phyloP scores from a whole-genome alignment of 2,113 vertebrate species.

The Isurus oxyrinchus region DNA sequence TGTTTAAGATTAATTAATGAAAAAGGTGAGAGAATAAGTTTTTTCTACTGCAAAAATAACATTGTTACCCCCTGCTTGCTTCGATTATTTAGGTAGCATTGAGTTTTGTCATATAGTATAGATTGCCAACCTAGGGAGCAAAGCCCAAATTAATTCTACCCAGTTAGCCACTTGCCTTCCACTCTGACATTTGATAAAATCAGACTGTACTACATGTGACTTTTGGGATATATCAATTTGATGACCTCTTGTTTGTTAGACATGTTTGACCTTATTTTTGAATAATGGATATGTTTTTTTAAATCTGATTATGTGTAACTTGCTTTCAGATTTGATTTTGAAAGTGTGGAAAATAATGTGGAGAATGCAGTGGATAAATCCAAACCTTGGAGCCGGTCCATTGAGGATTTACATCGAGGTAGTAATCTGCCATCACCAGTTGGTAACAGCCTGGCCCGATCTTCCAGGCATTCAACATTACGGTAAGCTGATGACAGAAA shows the following conservation, averaged over 20 bases:
- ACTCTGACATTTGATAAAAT: neutral
- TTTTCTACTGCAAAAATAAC: neutral
- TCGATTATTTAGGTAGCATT: neutral
- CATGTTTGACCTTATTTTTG: neutral
- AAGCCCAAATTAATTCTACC: neutral
- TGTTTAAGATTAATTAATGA: neutral
- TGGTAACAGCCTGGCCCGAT: constrained; percentile 73
- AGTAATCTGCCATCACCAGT: constrained; percentile 73
- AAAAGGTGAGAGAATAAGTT: neutral
- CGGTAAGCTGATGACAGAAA: constrained; percentile 57
- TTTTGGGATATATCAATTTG: neutral
- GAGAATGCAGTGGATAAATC: constrained; percentile 78
- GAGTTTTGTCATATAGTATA: neutral
- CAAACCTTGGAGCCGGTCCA: constrained; percentile 88
- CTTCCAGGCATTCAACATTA: constrained; percentile 75
- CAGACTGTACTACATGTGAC: no score
- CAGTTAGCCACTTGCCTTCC: neutral
- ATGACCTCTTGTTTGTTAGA: neutral
- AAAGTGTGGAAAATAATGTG: constrained; percentile 75
- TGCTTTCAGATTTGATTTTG: constrained; percentile 80
- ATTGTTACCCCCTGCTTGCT: neutral
- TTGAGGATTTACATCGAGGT: constrained; percentile 87
- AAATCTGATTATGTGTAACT: neutral
- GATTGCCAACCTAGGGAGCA: neutral
- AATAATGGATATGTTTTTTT: neutral